Conservation (phyloP, 2,113 vertebrate genomes). For the Eupsittula cactorum region DNA sequence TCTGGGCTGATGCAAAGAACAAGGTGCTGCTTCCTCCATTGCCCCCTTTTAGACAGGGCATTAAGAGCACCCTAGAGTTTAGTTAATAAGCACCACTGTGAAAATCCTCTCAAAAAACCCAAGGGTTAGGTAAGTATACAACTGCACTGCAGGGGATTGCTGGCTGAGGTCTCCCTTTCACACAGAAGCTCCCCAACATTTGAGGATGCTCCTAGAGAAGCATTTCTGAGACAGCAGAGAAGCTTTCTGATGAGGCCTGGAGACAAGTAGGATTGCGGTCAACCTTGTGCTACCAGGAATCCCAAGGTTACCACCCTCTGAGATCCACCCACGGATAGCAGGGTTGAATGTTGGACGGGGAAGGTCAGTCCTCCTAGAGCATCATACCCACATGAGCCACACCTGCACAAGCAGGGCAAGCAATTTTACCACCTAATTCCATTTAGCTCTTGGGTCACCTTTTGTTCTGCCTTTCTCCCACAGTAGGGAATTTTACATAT, state of each 20-base stretch:
- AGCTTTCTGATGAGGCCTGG: neutral
- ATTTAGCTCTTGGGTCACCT: constrained; percentile 14
- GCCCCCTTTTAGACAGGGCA: neutral
- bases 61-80: neutral
- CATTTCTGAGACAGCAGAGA: neutral
- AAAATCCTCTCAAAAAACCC: neutral
- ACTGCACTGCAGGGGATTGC: neutral
- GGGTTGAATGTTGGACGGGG: neutral
- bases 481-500: neutral
- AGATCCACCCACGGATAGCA: neutral
- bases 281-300: accelerated
- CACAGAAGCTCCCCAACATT: neutral
- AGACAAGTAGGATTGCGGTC: neutral
- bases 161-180: neutral
- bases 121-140: neutral
- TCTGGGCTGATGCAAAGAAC: neutral
- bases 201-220: neutral
- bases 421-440: constrained; percentile 2
- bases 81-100: neutral
- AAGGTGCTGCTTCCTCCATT: neutral
- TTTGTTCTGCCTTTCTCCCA: constrained; percentile 23
- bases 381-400: neutral
- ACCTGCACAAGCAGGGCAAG: neutral
- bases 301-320: neutral
- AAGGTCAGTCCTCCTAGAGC: neutral